Base-by-base conservation (phyloP, 2,888 invertebrate genomes). In the Drosophila hawaiiensis region DNA sequence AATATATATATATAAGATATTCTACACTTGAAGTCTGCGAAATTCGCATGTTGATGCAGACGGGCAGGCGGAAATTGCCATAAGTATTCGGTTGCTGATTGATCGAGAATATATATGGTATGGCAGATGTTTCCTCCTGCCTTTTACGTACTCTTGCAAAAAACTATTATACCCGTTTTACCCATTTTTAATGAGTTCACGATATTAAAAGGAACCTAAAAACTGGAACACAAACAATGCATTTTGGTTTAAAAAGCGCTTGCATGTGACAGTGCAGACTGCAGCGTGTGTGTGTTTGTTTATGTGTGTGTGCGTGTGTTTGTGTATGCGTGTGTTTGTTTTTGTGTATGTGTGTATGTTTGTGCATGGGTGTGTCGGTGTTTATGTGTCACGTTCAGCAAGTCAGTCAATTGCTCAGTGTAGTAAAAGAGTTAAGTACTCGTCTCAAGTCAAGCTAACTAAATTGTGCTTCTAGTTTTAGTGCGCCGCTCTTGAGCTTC, bases 211-310 rank as follows among this genome's bases (percentile, higher is more conserved):
- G n/a, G 12, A 52, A 22, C 33, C 53, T 25, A 14, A 31, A 58
- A 73, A 58, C 55, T 56, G 65, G 39, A 56, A 54, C 49, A 60
- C 59, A 79, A 33, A 70, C 76, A 78, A 68, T 78, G 68, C 67
- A 65, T 66, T 75, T 72, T 55, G 50, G 63, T 53, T 59, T 56
- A 61, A 53, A 53, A 69, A 69, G 73, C 41, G 63, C 61, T 71
- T 67, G 64, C 76, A 61, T 70, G 68, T 65, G 61, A 29, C 53
- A 49, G 3, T 35, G 39, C 31, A 12, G 16, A 9, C 16, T 25
- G 16, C 47, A 14, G 19, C 16, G 5, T 10, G 33, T 28, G 53
- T 25, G 29, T 54, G 31, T 39, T 22, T 33, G 33, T 43, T 7
- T n/a, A 12, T n/a, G 9, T 22, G 37, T n/a, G 12, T n/a, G 4